phyloP scores from a whole-genome alignment of 2,113 vertebrate genomes.

The Nycticebus coucang region DNA sequence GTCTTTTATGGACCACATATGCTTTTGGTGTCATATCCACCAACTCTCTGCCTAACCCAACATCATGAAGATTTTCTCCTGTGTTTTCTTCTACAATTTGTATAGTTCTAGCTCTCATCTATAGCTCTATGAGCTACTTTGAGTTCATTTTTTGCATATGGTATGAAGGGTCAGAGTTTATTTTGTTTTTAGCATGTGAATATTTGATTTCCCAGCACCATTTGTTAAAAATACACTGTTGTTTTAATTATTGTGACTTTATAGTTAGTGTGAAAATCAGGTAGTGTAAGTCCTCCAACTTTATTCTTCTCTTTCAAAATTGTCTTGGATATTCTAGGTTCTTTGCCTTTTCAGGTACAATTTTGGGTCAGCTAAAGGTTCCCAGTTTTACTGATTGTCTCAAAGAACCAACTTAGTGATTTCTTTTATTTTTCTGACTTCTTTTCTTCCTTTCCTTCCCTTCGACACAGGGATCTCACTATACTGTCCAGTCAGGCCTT shows the following conservation, averaged over 20 bases:
- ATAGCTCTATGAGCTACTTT: neutral
- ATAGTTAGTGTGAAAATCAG: neutral
- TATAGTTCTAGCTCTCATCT: neutral
- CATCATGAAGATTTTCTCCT: neutral
- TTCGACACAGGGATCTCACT: neutral
- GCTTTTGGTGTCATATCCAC: constrained; percentile 21
- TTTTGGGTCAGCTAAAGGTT: neutral
- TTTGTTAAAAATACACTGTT: neutral
- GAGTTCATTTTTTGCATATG: neutral
- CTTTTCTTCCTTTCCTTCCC: neutral
- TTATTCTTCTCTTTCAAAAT: neutral
- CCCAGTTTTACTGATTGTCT: neutral
- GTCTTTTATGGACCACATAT: neutral
- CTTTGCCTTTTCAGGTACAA: neutral
- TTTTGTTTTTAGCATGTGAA: neutral
- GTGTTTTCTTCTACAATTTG: neutral
- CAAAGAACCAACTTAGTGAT: neutral
- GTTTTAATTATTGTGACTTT: neutral
- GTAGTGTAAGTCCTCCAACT: neutral
- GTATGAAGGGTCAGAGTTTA: neutral
- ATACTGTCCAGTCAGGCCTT: neutral
- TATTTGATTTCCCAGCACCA: neutral
- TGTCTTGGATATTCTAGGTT: neutral
- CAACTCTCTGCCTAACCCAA: constrained; percentile 1
- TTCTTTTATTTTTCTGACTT: neutral